Evolutionary conservation across 2,888 invertebrate species (phyloP).

Genomic region (Pherbina coryleti): DNA sequence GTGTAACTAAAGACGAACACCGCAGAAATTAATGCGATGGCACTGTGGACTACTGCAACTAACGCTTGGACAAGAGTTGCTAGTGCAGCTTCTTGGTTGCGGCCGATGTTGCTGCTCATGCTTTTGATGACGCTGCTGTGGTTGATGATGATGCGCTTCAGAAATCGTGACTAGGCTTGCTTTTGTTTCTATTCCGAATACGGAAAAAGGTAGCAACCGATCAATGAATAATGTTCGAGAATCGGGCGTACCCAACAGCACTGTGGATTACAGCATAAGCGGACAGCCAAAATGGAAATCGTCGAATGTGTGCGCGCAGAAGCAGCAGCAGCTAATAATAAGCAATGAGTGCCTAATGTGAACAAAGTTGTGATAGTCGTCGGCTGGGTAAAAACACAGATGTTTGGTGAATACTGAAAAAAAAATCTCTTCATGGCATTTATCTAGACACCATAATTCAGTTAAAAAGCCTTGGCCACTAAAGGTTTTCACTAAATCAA

Average conservation of each 20-base stretch:
- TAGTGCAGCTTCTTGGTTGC: background rate
- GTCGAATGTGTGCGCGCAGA: background rate
- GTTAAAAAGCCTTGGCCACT: no score
- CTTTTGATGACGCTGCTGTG: background rate
- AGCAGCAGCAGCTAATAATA: background rate
- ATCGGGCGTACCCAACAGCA: background rate
- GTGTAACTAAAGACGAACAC: background rate
- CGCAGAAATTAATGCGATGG: background rate
- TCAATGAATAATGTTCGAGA: slow-evolving; percentile 27
- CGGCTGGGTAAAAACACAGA: background rate
- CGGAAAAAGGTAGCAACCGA: slow-evolving; percentile 27
- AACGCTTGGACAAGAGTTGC: background rate
- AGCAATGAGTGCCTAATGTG: slow-evolving; percentile 1
- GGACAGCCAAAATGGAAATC: slow-evolving; percentile 7
- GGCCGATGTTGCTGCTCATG: background rate
- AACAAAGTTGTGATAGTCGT: background rate
- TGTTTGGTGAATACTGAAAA: no score
- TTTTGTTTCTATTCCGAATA: slow-evolving; percentile 18
- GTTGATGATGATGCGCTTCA: slow-evolving; percentile 26
- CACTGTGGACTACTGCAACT: slow-evolving; percentile 7
- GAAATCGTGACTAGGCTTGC: slow-evolving; percentile 12
- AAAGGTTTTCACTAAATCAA: no score
- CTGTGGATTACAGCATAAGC: background rate
- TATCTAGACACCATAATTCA: no score
- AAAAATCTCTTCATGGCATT: no score